Conservation (phyloP, 2,113 vertebrate genomes). For the Peucedramus taeniatus region DNA sequence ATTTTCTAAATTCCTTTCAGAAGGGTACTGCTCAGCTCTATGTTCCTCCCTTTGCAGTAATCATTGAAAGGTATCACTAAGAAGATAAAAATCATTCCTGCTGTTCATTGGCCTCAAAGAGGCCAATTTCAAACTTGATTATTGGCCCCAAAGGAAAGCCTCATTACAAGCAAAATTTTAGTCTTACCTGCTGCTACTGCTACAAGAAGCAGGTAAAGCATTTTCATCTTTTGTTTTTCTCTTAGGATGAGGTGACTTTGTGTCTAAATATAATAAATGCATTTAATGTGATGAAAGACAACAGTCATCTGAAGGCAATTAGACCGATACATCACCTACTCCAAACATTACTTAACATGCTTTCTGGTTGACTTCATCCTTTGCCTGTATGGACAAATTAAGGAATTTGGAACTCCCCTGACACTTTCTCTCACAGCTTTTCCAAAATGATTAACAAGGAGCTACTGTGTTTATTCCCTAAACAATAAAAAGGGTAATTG, state of each 20-base stretch:
- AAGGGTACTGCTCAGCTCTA: neutral
- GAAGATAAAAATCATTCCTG: neutral
- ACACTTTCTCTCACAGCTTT: neutral
- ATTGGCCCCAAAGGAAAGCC: neutral
- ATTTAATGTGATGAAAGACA: neutral
- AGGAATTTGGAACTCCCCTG: neutral
- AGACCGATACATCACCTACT: neutral
- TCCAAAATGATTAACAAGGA: neutral
- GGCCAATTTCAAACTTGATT: neutral
- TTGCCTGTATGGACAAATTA: neutral
- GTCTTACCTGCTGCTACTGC: neutral
- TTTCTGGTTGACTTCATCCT: neutral
- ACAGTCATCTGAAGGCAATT: neutral
- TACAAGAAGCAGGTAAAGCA: neutral
- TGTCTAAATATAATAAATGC: neutral
- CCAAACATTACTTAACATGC: neutral
- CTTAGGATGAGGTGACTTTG: neutral
- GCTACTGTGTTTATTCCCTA: neutral
- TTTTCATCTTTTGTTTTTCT: neutral
- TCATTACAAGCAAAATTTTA: neutral
- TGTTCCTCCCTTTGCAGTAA: neutral
- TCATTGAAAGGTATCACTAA: neutral
- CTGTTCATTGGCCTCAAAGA: neutral
- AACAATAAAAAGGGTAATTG: neutral
- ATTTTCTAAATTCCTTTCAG: slow-evolving; percentile 37